These are phyloP conservation scores for Lepidocolaptes lacrymiger DNA, from an alignment of 2,797 vertebrate species.

Conservation along the genomic window DNA sequence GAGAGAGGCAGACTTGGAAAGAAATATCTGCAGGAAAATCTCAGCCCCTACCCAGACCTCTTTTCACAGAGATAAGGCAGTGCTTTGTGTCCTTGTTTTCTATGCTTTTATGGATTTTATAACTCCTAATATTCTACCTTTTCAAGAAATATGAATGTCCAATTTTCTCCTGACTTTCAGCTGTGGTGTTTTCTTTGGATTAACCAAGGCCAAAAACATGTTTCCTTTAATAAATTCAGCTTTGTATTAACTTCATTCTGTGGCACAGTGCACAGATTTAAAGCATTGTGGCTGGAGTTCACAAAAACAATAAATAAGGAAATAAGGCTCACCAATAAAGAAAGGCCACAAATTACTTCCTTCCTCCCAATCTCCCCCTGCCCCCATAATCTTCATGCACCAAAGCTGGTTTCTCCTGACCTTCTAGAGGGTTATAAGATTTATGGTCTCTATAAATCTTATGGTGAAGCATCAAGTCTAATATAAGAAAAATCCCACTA, in stretches of 20 bases:
- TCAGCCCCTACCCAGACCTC: not conserved
- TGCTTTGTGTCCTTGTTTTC: not conserved
- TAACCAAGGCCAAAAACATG: not conserved
- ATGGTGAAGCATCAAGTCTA: not conserved
- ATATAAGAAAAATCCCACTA: not conserved
- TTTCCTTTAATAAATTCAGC: not conserved
- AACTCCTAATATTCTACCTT: not conserved
- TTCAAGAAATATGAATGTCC: not conserved
- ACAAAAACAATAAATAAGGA: not conserved
- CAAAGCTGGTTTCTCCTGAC: not conserved
- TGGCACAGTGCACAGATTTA: not conserved
- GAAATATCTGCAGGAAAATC: not conserved
- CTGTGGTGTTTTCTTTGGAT: not conserved
- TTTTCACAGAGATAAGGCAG: not conserved
- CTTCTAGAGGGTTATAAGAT: not conserved
- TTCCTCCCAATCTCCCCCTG: fast-evolving
- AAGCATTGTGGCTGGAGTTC: not conserved
- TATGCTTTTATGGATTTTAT: not conserved
- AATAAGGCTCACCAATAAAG: not conserved
- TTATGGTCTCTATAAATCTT: not conserved
- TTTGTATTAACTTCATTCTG: not conserved
- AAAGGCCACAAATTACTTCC: not conserved
- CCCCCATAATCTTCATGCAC: not conserved
- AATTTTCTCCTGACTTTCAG: not conserved
- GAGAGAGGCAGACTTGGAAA: not conserved